A percentile compares a stretch with the other conserved stretches of the same genome.
Conservation (phyloP, 2,113 vertebrate species). For the Serranochromis macrocephalus region DNA sequence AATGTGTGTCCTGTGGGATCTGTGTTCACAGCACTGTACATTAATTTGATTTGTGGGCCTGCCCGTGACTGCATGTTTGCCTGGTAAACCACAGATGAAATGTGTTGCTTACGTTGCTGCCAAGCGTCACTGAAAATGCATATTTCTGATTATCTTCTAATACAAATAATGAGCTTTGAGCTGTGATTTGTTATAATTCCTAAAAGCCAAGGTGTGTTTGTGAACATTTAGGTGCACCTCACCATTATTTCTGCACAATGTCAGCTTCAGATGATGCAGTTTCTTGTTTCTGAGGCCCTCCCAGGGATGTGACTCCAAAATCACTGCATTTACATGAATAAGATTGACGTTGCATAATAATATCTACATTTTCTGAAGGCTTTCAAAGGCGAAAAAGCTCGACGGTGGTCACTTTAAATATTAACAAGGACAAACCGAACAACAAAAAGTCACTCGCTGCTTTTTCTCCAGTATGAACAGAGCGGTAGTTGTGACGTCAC, state of each 20-base stretch:
- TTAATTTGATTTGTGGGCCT: conserved; percentile 1
- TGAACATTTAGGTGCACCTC: background rate
- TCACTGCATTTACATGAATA: background rate
- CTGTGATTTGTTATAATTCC: background rate
- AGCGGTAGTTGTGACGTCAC: background rate
- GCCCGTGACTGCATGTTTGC: background rate
- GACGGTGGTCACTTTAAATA: background rate
- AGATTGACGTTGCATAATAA: background rate
- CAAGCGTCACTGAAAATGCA: background rate
- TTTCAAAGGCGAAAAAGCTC: background rate
- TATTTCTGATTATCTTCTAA: background rate
- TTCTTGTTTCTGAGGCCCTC: background rate
- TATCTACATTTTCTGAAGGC: background rate
- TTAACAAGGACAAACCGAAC: background rate
- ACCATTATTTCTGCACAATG: background rate
- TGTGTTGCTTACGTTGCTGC: background rate
- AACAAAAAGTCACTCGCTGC: background rate
- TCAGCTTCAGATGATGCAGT: background rate
- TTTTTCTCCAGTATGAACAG: background rate
- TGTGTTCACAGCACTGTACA: background rate
- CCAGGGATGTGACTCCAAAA: background rate
- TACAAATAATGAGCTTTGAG: background rate
- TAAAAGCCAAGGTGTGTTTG: background rate
- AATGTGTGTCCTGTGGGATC: background rate
- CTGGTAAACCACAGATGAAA: background rate